Conservation (phyloP, 2,113 vertebrate genomes). For the Apteryx owenii region DNA sequence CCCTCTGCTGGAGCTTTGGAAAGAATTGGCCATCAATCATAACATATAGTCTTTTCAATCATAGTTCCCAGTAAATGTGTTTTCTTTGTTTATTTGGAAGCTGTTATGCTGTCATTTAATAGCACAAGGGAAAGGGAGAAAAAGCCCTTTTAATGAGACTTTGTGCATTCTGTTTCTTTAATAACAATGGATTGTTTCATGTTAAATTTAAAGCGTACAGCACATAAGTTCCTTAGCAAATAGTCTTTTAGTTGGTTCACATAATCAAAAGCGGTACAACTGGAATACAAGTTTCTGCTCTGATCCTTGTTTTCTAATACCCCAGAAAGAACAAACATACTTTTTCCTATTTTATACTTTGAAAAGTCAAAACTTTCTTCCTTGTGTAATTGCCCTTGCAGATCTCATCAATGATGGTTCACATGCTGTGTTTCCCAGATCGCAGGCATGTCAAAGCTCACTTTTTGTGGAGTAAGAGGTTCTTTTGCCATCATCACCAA, state of each 20-base stretch:
- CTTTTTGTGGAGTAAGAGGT: constrained; percentile 1
- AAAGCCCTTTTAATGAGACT: constrained; percentile 12
- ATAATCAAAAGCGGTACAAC: background rate
- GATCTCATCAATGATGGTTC: constrained; percentile 39
- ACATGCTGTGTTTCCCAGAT: constrained; percentile 31
- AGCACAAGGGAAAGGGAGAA: background rate
- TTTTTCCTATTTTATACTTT: background rate
- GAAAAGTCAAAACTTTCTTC: constrained; percentile 18
- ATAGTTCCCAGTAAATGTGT: constrained; percentile 27
- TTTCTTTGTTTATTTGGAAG: constrained; percentile 52
- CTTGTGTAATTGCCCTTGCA: constrained; percentile 17
- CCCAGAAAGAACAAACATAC: background rate
- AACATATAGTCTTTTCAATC: background rate
- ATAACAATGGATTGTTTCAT: background rate
- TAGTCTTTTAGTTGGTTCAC: background rate
- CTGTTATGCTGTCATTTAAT: constrained; percentile 29
- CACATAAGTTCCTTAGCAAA: background rate
- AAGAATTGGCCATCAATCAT: constrained; percentile 53
- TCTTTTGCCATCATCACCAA: background rate
- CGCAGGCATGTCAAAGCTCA: background rate
- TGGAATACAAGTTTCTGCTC: background rate
- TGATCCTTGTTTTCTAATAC: background rate
- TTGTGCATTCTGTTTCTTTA: background rate
- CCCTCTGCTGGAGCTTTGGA: constrained; percentile 18
- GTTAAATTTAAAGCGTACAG: background rate